Percentiles rank a stretch among this genome's conserved stretches.
These are phyloP conservation scores for Calcarius ornatus DNA, from an alignment of 2,113 vertebrate genomes.

Conservation along the genomic window DNA sequence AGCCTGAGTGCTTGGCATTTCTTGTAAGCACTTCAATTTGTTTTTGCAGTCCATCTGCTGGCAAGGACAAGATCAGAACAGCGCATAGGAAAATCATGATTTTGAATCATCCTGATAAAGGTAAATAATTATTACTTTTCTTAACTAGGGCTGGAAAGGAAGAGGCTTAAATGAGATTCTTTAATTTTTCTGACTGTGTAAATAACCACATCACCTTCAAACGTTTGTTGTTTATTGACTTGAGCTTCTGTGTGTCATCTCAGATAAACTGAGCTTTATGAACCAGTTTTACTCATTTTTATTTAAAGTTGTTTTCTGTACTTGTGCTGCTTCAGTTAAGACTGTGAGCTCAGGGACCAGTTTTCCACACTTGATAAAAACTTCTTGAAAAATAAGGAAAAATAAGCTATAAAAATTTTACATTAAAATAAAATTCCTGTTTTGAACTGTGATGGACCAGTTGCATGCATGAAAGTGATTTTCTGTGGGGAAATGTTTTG, in stretches of 20 bases:
- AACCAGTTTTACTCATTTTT: background rate
- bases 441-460: background rate
- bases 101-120: slow-evolving; percentile 97
- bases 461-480: background rate
- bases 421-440: background rate
- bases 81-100: slow-evolving; percentile 91
- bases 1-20: slow-evolving; percentile 26
- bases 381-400: background rate
- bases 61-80: slow-evolving; percentile 83
- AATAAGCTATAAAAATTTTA: background rate
- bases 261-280: background rate
- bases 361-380: background rate
- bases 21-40: slow-evolving; percentile 63
- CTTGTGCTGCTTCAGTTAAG: background rate
- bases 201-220: background rate
- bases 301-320: background rate
- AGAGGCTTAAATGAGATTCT: background rate
- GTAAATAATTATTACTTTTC: slow-evolving; percentile 66
- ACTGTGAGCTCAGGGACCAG: background rate
- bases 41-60: slow-evolving; percentile 81
- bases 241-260: background rate
- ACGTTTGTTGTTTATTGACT: background rate
- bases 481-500: background rate
- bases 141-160: background rate
- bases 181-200: background rate